Percentiles rank a stretch among this genome's conserved stretches.
These are phyloP conservation scores for Oreonectes daqikongensis DNA, from an alignment of 2,797 vertebrate species.

Conservation along the genomic window DNA sequence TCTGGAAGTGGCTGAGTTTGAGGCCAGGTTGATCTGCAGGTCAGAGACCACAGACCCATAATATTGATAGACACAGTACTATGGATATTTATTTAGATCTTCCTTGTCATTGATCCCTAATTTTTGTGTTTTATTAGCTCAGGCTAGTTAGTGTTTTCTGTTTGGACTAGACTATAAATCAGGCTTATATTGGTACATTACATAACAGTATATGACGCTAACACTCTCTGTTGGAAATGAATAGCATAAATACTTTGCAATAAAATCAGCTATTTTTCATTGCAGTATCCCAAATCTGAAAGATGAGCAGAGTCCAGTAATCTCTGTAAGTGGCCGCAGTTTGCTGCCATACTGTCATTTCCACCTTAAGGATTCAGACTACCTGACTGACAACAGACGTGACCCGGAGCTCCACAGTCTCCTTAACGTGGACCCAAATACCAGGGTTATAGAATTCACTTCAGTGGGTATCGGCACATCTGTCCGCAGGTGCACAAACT, in stretches of 20 bases:
- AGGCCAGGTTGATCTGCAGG: constrained; percentile 85
- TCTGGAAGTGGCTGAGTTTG: constrained; percentile 72
- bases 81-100: background rate
- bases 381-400: constrained; percentile 66
- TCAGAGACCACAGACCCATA: constrained; percentile 1
- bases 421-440: constrained; percentile 67
- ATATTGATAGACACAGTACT: background rate
- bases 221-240: too few species aligned
- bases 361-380: constrained; percentile 83
- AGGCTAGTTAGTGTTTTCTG: background rate
- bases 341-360: constrained; percentile 78
- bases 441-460: constrained; percentile 81
- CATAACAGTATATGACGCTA: background rate
- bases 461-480: constrained; percentile 73
- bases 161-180: background rate
- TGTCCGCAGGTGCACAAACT: constrained; percentile 70
- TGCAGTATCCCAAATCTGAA: constrained; percentile 84
- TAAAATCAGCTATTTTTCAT: constrained; percentile 20
- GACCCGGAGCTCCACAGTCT: constrained; percentile 64
- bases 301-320: constrained; percentile 61
- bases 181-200: background rate
- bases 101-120: background rate
- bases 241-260: background rate
- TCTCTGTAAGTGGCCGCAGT: constrained; percentile 78
- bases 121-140: background rate